Base-by-base conservation (phyloP, 2,113 vertebrate genomes). In the Isurus oxyrinchus region DNA sequence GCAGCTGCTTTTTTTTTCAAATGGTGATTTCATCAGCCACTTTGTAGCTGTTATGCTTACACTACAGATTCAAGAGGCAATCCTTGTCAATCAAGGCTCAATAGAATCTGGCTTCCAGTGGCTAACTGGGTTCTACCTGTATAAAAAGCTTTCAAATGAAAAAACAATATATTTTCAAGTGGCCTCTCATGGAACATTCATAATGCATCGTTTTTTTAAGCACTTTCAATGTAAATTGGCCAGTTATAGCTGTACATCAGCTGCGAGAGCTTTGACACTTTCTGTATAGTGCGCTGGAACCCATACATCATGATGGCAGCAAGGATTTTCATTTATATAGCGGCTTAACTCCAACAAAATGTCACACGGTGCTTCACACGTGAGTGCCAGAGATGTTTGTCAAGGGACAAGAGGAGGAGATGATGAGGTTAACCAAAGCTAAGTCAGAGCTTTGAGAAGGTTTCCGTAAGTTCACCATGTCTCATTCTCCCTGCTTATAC, bases 81-180 rank as follows among this genome's bases (percentile, higher is more conserved):
- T 63, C 31, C 31, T 40, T 63, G 57, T 35, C 90, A 61, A 93
- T 93, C 90, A 93, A 63, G 5, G 35, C 57, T n/a, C 59, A n/a
- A 93, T 21, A 5, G 35, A 61, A 63, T 21, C 57, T 55, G 25
- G 53, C 86, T 55, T 91, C 53, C 90, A 61, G 57, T 63, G 5
- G 35, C 57, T 63, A 93, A 63, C 90, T n/a, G 59, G 90, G 31
- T 63, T 93, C 57, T 59, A 93, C 57, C 35, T 7, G 35, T 19
- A 93, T 63, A 63, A 93, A 63, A 63, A 63, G 90, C 90, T 93
- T 93, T 93, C 90, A 63, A 93, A 93, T 63, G 55, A 35, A 63
- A 93, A 93, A 93, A 93, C 90, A 93, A 93, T 93, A 63, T 93
- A n/a, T 3, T 19, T 93, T 63, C 35, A 93, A 63, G 90, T 93